A percentile compares a stretch with the other conserved stretches of the same genome.
These are phyloP conservation scores for Atlantisia rogersi DNA, from an alignment of 2,113 vertebrate species.

Conservation along the genomic window DNA sequence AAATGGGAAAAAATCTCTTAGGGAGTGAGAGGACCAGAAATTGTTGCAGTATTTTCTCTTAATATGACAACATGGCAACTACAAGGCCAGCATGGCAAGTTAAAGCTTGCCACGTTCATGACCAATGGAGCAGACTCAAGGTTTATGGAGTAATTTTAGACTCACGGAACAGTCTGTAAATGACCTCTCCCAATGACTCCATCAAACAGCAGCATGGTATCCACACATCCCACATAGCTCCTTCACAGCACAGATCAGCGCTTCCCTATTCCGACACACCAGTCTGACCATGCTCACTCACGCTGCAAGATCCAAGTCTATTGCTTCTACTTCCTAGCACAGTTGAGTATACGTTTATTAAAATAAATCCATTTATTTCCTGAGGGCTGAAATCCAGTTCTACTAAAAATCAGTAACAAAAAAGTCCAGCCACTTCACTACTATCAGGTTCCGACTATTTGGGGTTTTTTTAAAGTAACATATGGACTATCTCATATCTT, in stretches of 20 bases:
- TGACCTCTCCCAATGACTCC: neutral
- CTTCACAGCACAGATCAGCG: neutral
- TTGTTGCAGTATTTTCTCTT: neutral
- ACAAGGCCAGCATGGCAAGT: neutral
- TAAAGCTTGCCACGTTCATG: neutral
- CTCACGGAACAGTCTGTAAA: neutral
- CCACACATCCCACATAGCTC: neutral
- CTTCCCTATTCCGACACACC: neutral
- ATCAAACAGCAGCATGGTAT: neutral
- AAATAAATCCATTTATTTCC: neutral
- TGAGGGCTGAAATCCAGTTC: neutral
- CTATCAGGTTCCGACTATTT: neutral
- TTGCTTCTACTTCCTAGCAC: neutral
- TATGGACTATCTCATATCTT: neutral
- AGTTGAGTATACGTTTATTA: neutral
- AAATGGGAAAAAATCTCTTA: neutral
- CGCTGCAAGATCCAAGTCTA: neutral
- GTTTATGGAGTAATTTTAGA: neutral
- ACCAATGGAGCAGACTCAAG: neutral
- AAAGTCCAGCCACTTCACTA: neutral
- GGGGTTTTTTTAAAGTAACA: neutral
- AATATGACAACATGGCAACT: neutral
- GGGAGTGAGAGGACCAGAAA: neutral
- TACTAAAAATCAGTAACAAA: neutral
- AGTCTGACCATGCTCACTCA: neutral